Base-by-base conservation (phyloP, 2,888 invertebrate species). In the Apamea monoglypha region DNA sequence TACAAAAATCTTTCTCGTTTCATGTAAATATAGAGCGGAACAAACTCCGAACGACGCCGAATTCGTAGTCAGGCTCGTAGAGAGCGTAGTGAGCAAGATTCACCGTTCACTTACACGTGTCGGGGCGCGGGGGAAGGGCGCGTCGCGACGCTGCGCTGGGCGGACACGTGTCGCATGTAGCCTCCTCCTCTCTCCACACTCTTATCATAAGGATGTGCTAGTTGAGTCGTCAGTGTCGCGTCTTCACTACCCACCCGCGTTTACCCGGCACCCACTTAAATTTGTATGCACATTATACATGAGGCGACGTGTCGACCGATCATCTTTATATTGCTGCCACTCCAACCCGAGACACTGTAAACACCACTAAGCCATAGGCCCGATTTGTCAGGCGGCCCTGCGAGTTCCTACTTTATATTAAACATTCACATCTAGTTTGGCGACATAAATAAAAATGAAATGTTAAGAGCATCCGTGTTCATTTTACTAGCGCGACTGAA, bases 261-360 rank as follows among this genome's bases (percentile, higher is more conserved):
- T 85, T 82, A 70, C 90, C 81, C 85, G 81, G 91, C 92, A 88
- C 93, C 92, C 92, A 91, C 93, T 92, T 92, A 91, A 93, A 95
- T 95, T 95, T 94, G 94, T 95, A 96, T 96, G 96, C 95, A 96
- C 96, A 96, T 96, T 95, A 96, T 94, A 95, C 95, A 96, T 96
- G 95, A 96, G 95, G 89, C 91, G 89, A 93, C 93, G 91, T 94
- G 95, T 94, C 94, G 92, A 90, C 93, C 94, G 94, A 96, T 95
- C 95, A 95, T 95, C 93, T 95, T 95, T 95, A 94, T 94, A 94
- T 94, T 94, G 93, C 92, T 91, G 90, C 92, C 91, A 91, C 93
- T 92, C 89, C 90, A 90, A 84, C 86, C 84, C 82, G 86, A 89
- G 89, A 90, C 90, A 90, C 88, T 92, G 93, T 92, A 93, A 93